Evolutionary conservation across 2,113 vertebrate species (phyloP).

Genomic region (Cavia porcellus): DNA sequence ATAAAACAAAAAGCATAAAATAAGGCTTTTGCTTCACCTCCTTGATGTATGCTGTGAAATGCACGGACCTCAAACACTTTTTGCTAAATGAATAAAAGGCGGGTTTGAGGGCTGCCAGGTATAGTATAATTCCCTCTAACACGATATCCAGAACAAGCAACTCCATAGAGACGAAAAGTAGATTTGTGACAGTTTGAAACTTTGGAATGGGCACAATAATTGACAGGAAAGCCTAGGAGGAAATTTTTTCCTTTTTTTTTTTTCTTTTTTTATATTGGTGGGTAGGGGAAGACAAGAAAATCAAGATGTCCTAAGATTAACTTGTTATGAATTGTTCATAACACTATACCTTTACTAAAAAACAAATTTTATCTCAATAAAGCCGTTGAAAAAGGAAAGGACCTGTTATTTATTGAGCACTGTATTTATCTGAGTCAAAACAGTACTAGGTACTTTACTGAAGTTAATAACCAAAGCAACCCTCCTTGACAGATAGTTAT

Average conservation of each 20-base stretch:
- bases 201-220: not conserved
- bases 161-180: not conserved
- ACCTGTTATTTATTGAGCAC: not conserved
- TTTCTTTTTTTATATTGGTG: not conserved
- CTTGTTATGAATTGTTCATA: not conserved
- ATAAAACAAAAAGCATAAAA: not conserved
- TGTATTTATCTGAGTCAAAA: not conserved
- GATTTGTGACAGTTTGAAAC: not conserved
- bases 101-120: not conserved
- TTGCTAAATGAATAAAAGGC: not conserved
- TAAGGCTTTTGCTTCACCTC: not conserved
- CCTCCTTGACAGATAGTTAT: not conserved
- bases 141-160: not conserved
- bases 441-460: not conserved
- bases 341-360: not conserved
- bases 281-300: fast-evolving
- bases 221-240: not conserved
- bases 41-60: not conserved
- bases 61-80: not conserved
- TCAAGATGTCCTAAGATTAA: not conserved
- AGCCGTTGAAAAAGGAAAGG: not conserved
- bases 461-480: not conserved
- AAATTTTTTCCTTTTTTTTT: not conserved
- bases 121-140: not conserved
- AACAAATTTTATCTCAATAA: not conserved